These are phyloP conservation scores for Pyrgus malvae DNA, from an alignment of 2,888 invertebrate species.

Conservation along the genomic window DNA sequence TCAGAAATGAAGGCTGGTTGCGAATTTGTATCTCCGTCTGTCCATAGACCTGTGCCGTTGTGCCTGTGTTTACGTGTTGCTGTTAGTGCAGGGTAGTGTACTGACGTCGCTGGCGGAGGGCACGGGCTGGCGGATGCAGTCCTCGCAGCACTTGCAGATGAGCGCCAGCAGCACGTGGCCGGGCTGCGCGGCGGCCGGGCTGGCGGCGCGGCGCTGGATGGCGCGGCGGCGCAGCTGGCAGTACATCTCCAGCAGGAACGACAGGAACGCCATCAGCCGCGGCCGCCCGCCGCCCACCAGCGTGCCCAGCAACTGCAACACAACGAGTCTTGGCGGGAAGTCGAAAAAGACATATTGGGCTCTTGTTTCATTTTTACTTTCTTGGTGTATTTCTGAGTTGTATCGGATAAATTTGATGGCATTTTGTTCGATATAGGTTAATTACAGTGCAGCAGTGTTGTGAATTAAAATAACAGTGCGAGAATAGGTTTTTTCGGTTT, in stretches of 20 bases:
- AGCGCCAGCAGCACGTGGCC: constrained; percentile 88
- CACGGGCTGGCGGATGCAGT: constrained; percentile 91
- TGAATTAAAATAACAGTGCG: no score
- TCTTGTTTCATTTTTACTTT: no score
- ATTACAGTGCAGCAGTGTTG: no score
- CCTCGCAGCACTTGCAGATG: constrained; percentile 94
- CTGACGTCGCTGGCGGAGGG: constrained; percentile 89
- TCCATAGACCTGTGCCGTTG: no score
- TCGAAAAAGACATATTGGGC: no score
- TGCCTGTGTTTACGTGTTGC: not conserved
- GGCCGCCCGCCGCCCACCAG: constrained; percentile 84
- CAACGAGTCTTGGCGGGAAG: no score
- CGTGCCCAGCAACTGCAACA: constrained; percentile 71
- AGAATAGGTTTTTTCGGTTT: no score
- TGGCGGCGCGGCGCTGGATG: constrained; percentile 80
- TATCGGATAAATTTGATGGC: no score
- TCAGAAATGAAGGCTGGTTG: no score
- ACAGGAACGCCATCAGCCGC: constrained; percentile 91
- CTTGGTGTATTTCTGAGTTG: no score
- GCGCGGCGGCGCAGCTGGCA: constrained; percentile 89
- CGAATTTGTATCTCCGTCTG: no score
- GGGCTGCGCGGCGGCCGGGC: constrained; percentile 57
- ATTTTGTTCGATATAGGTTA: no score
- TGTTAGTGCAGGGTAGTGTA: not conserved
- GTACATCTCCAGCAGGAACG: constrained; percentile 95